Conservation (phyloP, 2,113 vertebrate species). For the Lathamus discolor region DNA sequence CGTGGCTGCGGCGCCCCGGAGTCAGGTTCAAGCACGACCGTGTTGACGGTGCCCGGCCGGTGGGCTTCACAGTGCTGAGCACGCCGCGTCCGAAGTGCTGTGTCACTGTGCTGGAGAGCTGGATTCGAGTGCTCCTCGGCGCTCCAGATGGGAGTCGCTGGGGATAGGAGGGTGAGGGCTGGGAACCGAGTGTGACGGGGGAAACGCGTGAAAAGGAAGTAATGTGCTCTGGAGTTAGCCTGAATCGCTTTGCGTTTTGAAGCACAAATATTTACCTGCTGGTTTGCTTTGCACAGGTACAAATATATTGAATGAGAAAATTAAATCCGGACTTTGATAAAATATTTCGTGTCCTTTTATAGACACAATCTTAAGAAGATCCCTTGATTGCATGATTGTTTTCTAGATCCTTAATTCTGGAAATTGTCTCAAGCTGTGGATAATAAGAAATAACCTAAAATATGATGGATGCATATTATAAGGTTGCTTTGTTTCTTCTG, state of each 20-base stretch:
- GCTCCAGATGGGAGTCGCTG: rapidly evolving
- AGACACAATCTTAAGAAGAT: not conserved
- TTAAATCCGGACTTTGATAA: not conserved
- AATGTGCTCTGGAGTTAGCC: rapidly evolving
- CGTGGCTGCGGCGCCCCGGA: not conserved
- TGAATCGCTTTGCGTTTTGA: not conserved
- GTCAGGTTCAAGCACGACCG: rapidly evolving
- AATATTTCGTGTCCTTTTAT: not conserved
- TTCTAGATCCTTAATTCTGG: not conserved
- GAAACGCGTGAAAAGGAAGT: not conserved
- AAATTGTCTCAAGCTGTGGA: not conserved
- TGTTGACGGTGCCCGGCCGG: not conserved
- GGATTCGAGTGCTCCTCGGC: rapidly evolving
- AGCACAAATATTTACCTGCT: rapidly evolving
- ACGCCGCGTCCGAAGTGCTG: not conserved
- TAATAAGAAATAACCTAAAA: not conserved
- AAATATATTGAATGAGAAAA: not conserved
- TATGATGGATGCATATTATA: too few relatives aligned
- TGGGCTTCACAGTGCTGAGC: not conserved
- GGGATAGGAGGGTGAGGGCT: not conserved
- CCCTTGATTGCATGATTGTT: not conserved
- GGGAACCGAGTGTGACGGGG: not conserved
- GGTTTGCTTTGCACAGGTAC: not conserved
- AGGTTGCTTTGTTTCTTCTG: not conserved
- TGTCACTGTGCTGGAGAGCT: not conserved